A percentile compares a stretch with the other conserved stretches of the same genome.
These are phyloP conservation scores for Euzophera pinguis DNA, from an alignment of 2,888 invertebrate genomes.

Conservation along the genomic window DNA sequence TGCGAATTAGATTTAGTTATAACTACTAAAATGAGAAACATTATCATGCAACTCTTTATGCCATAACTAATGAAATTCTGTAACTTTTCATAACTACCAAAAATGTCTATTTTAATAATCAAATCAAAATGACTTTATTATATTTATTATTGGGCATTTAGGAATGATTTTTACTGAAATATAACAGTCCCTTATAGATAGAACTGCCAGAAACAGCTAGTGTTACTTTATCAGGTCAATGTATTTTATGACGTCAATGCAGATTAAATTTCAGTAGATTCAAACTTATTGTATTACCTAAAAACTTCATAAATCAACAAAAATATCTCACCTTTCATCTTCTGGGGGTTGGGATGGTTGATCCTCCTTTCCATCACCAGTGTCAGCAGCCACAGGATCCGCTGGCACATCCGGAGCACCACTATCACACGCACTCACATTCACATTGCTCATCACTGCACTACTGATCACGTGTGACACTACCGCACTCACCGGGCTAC, in stretches of 20 bases:
- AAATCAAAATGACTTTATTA: too few species aligned
- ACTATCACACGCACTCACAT: conserved; percentile 73
- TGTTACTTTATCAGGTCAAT: not conserved
- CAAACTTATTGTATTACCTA: not conserved
- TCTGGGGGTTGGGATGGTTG: conserved; percentile 57
- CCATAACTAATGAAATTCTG: too few species aligned
- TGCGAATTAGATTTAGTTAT: too few species aligned
- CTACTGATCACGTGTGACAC: conserved; percentile 72
- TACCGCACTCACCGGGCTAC: conserved; percentile 74
- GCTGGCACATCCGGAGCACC: conserved; percentile 58
- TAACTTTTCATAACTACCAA: too few species aligned
- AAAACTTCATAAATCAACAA: not conserved
- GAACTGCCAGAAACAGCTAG: too few species aligned
- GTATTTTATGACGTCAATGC: conserved; percentile 2
- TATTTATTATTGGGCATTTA: too few species aligned
- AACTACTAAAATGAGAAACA: too few species aligned
- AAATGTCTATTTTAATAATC: too few species aligned
- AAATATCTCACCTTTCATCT: conserved; percentile 71
- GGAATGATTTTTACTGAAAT: too few species aligned
- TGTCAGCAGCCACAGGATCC: conserved; percentile 58
- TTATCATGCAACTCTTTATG: too few species aligned
- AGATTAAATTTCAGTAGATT: not conserved
- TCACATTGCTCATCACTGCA: conserved; percentile 67
- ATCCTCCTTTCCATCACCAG: conserved; percentile 70
- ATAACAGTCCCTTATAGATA: too few species aligned